Base-by-base conservation (phyloP, 2,888 invertebrate species). In the Plagodis dolabraria region DNA sequence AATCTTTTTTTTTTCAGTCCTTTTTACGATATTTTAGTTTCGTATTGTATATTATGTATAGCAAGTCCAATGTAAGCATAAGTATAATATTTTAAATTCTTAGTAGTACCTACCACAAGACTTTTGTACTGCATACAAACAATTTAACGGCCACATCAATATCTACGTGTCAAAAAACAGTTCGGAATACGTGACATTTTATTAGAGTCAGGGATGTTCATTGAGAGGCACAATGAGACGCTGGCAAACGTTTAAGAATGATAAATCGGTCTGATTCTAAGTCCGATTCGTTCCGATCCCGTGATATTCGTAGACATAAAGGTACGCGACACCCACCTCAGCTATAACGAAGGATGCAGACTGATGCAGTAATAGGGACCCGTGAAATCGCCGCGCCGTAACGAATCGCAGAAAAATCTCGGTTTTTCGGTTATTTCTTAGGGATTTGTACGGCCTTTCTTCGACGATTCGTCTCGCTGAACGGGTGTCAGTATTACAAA, bases 361-460 rank as follows among this genome's bases (percentile, higher is more conserved):
- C 79, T 84, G 85, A 85, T 75, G 70, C 77, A 69, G 84, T 83
- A 88, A 89, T 86, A 87, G 85, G 85, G 82, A 68, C 82, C 86
- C 91, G 87, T 91, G 90, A 91, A 92, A 92, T 92, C 89, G 70
- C 67, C 87, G 69, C 68, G 70, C 80, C 84, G 92, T 83, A 81
- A 78, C 93, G 89, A 93, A 93, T 93, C 80, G 91, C 92, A 87
- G 92, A 91, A 93, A 92, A 91, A 92, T 93, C 89, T 89, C 88
- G 93, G 93, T 93, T 93, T 92, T 89, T 92, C 93, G 93, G 92
- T 93, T 90, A 89, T 92, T 93, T 93, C 93, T 93, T 91, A 87
- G 77, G 85, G 88, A 93, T 93, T 93, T 92, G 87, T 87, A 93
- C 91, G 92, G 92, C 83, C 89, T 93, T 93, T 93, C 93, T 93